Conservation (phyloP, 2,797 vertebrate species). For the Pipistrellus pipistrellus region DNA sequence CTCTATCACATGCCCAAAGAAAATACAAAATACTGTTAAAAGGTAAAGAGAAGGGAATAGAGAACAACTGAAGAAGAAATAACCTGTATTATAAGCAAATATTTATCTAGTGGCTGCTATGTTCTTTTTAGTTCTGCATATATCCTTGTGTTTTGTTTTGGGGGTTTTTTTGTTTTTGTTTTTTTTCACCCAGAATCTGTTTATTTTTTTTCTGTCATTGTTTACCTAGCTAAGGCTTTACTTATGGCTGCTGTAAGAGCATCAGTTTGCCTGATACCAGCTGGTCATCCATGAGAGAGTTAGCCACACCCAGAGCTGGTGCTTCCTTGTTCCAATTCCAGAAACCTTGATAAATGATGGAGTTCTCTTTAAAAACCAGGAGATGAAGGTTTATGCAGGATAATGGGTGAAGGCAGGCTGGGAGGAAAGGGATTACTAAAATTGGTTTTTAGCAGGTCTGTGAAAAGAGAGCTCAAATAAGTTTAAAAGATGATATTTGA, state of each 20-base stretch:
- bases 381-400: not conserved
- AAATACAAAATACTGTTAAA: slow-evolving; percentile 18
- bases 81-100: not conserved
- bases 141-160: not conserved
- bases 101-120: not conserved
- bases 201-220: not conserved
- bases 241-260: not conserved
- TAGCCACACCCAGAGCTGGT: not conserved
- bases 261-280: not conserved
- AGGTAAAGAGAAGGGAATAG: not conserved
- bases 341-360: not conserved
- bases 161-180: too few relatives aligned
- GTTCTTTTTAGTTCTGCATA: not conserved
- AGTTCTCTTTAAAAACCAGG: not conserved
- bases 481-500: not conserved
- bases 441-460: slow-evolving; percentile 33
- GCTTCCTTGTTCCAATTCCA: not conserved
- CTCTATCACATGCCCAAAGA: not conserved
- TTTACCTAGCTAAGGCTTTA: not conserved
- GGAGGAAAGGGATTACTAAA: slow-evolving; percentile 28
- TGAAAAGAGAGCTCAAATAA: not conserved
- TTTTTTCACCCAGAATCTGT: not conserved
- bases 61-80: not conserved
- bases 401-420: not conserved
- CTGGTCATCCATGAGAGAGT: not conserved